phyloP scores from a whole-genome alignment of 2,113 vertebrate genomes.

The Salminus brasiliensis region DNA sequence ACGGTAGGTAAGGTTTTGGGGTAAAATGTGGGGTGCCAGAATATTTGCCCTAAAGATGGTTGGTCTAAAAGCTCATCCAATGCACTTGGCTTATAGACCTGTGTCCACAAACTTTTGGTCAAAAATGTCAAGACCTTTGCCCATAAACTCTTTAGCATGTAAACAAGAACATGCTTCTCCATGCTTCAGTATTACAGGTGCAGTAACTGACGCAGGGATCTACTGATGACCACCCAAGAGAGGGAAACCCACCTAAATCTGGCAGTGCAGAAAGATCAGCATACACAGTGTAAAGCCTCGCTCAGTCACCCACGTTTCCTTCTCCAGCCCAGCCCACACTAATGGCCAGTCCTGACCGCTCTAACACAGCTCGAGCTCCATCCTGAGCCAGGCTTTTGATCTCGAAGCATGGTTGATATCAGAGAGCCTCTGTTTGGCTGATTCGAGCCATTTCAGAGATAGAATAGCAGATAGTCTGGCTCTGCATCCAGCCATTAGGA shows the following conservation, averaged over 20 bases:
- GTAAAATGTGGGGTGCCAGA: too few species aligned
- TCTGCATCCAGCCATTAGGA: constrained; percentile 13
- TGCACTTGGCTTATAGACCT: too few species aligned
- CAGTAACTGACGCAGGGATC: too few species aligned
- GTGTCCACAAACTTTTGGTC: too few species aligned
- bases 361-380: constrained; percentile 4
- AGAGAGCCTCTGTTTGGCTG: constrained; percentile 2
- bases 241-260: constrained; percentile 32
- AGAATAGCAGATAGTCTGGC: constrained; percentile 12
- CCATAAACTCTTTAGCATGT: too few species aligned
- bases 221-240: neutral
- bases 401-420: constrained; percentile 19
- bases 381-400: constrained; percentile 62
- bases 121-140: too few species aligned
- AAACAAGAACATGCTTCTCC: too few species aligned
- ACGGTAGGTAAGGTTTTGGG: too few species aligned
- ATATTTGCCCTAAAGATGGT: too few species aligned
- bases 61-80: too few species aligned
- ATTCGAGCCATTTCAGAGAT: constrained; percentile 31
- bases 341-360: neutral
- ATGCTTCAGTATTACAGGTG: too few species aligned
- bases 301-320: constrained; percentile 52
- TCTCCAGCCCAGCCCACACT: constrained; percentile 14
- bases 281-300: neutral
- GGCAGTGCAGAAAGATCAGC: neutral